Conservation (phyloP, 2,113 vertebrate species). For the Lophochroa leadbeateri region DNA sequence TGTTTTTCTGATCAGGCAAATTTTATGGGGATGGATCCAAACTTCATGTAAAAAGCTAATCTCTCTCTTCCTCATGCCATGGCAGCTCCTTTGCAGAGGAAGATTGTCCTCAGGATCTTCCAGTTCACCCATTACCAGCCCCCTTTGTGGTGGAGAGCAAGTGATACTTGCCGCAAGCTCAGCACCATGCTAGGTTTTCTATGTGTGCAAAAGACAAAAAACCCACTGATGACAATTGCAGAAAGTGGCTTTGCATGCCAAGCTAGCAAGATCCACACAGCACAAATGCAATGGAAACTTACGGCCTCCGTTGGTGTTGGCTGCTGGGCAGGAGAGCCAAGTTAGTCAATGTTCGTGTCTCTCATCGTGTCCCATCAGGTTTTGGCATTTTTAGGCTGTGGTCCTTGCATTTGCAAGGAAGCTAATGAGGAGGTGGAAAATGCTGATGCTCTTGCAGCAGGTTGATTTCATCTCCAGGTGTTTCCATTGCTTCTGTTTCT, state of each 20-base stretch:
- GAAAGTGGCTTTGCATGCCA: not conserved
- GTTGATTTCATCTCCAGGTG: not conserved
- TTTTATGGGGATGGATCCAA: not conserved
- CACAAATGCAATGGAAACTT: not conserved
- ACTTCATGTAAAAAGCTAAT: not conserved
- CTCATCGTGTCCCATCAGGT: rapidly evolving
- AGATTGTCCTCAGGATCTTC: not conserved
- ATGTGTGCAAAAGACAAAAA: not conserved
- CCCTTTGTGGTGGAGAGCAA: not conserved
- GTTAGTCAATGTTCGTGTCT: not conserved
- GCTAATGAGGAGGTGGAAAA: not conserved
- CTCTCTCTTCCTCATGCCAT: not conserved
- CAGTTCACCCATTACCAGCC: not conserved
- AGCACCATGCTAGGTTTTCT: not conserved
- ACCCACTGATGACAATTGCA: not conserved
- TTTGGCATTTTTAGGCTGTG: not conserved
- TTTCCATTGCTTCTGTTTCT: not conserved
- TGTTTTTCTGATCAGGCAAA: not conserved
- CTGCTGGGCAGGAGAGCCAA: not conserved
- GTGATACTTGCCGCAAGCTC: not conserved
- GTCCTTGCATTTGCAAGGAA: not conserved
- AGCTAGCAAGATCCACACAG: not conserved
- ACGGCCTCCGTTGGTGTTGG: not conserved
- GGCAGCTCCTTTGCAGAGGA: not conserved
- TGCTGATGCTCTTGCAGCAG: not conserved